Percentiles rank a stretch among this genome's conserved stretches.
Conservation (phyloP, 2,797 vertebrate species). For the Gila robusta region DNA sequence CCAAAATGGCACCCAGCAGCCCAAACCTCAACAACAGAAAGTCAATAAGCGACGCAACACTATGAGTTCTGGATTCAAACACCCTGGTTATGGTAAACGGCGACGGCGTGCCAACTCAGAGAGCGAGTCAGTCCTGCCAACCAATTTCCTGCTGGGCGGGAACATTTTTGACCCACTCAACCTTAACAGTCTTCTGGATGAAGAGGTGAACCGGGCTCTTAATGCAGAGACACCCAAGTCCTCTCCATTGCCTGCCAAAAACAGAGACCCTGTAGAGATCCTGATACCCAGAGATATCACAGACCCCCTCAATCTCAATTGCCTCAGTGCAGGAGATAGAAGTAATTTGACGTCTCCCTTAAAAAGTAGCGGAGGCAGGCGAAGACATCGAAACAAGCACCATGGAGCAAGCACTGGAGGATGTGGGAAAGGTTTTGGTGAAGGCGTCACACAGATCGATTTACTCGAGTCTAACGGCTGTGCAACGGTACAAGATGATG, state of each 20-base stretch:
- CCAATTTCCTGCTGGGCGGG: constrained; percentile 91
- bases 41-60: constrained; percentile 85
- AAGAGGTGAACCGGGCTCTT: constrained; percentile 90
- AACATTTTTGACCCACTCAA: constrained; percentile 96
- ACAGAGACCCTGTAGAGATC: constrained; percentile 91
- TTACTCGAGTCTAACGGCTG: constrained; percentile 63
- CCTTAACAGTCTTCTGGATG: constrained; percentile 93
- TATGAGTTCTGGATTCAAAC: constrained; percentile 83
- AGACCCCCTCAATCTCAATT: constrained; percentile 91
- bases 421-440: constrained; percentile 33
- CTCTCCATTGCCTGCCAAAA: constrained; percentile 88
- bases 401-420: constrained; percentile 74
- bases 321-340: constrained; percentile 78
- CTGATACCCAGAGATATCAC: constrained; percentile 94
- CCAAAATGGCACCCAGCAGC: constrained; percentile 82
- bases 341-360: constrained; percentile 82
- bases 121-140: constrained; percentile 90
- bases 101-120: constrained; percentile 89
- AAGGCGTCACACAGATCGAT: constrained; percentile 58
- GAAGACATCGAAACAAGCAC: constrained; percentile 88
- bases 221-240: constrained; percentile 96
- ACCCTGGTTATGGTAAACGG: constrained; percentile 85
- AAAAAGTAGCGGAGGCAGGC: constrained; percentile 80
- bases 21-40: constrained; percentile 71
- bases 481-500: constrained; percentile 58